Percentiles rank a stretch among this genome's conserved stretches.
phyloP scores from a whole-genome alignment of 2,113 vertebrate species.

The Sprattus sprattus region DNA sequence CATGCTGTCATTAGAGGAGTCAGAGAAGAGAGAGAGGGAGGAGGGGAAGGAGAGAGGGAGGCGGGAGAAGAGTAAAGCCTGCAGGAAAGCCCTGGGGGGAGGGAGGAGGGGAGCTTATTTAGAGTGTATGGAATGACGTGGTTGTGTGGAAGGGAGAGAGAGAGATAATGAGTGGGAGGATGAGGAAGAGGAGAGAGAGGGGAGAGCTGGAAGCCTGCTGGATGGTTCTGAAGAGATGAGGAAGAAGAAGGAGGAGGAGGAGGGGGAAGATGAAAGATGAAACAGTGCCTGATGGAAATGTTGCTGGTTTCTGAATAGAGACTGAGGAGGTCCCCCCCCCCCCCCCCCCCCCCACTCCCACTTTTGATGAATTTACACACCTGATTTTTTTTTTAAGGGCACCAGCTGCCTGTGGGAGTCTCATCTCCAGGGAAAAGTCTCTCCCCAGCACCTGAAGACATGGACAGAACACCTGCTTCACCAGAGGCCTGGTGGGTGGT shows the following conservation, averaged over 20 bases:
- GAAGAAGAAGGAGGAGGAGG: background rate
- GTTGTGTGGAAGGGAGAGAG: background rate
- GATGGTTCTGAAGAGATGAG: background rate
- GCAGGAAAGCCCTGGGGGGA: background rate
- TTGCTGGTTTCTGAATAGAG: background rate
- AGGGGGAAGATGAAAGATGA: background rate
- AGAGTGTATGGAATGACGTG: background rate
- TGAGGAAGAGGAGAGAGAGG: background rate
- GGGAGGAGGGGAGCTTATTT: background rate
- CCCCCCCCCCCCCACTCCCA: background rate
- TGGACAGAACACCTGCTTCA: slow-evolving; percentile 18
- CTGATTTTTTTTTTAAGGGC: background rate
- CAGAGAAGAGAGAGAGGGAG: background rate
- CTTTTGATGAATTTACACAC: background rate
- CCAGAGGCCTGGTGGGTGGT: background rate
- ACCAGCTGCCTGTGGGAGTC: background rate
- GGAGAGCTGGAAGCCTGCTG: background rate
- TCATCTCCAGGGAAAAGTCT: background rate
- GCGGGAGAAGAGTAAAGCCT: too few relatives aligned
- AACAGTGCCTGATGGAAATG: background rate
- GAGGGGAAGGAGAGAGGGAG: background rate
- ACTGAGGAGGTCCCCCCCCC: background rate
- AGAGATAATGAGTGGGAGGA: background rate
- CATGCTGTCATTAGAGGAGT: background rate
- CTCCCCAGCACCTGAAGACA: background rate